Conservation (phyloP, 2,797 vertebrate genomes). For the Rhabdophis nuchalis region DNA sequence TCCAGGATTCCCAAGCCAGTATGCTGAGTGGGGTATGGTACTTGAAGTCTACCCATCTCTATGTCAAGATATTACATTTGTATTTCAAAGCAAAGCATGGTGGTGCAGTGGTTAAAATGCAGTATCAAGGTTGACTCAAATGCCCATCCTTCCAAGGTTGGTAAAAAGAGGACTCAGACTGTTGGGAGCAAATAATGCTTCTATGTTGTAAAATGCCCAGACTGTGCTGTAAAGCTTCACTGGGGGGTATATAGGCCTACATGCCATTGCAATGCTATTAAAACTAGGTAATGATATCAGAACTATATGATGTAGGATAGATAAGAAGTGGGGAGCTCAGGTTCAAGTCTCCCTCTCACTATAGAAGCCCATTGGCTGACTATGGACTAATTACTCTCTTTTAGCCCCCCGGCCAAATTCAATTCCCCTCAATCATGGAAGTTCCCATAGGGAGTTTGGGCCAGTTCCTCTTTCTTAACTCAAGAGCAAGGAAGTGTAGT, state of each 20-base stretch:
- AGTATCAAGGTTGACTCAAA: neutral
- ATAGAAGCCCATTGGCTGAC: neutral
- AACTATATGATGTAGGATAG: neutral
- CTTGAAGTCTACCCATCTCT: neutral
- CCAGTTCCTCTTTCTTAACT: neutral
- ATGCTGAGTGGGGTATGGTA: neutral
- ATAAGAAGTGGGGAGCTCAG: neutral
- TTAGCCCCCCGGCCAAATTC: neutral
- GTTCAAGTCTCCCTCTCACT: neutral
- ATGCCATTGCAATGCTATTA: neutral
- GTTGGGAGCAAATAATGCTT: neutral
- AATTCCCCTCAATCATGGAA: neutral
- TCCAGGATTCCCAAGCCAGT: neutral
- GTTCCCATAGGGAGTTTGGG: neutral
- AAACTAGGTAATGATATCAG: neutral
- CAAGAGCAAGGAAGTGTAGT: neutral
- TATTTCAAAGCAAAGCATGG: neutral
- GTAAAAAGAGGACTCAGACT: neutral
- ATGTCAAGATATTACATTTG: neutral
- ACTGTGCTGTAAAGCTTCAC: neutral
- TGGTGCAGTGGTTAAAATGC: neutral
- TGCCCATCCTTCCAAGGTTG: neutral
- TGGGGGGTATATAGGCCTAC: neutral
- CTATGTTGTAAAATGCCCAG: neutral
- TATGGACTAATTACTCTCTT: neutral